Conservation (phyloP, 1,140 invertebrate genomes). For the Galleria mellonella region DNA sequence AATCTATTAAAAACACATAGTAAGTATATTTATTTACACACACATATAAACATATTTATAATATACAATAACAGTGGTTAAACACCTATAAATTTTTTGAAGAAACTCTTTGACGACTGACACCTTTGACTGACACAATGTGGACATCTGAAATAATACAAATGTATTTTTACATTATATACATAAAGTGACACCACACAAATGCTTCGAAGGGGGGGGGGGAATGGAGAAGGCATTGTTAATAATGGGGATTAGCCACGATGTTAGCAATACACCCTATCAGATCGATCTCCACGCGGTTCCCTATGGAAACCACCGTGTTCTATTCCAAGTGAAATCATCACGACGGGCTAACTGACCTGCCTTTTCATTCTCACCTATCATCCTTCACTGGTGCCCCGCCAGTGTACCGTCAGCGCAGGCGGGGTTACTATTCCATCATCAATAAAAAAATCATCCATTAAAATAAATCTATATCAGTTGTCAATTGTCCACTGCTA, state of each 20-base stretch:
- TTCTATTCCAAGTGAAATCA: not conserved
- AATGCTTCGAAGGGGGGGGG: too few species aligned
- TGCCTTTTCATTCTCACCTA: too few species aligned
- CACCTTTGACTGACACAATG: constrained; percentile 87
- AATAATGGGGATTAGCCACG: too few species aligned
- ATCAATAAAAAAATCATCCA: too few species aligned
- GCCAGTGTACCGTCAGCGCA: too few species aligned
- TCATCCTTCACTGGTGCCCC: too few species aligned
- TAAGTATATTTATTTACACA: not conserved
- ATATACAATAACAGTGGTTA: constrained; percentile 27
- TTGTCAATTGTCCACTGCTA: too few species aligned
- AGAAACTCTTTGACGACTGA: constrained; percentile 82
- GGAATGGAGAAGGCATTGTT: too few species aligned
- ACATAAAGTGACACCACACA: not conserved
- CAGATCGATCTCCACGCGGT: too few species aligned
- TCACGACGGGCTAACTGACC: not conserved
- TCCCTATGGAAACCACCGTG: not conserved
- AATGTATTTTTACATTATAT: not conserved
- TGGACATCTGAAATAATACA: constrained; percentile 82
- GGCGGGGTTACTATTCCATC: too few species aligned
- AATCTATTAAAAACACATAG: not conserved
- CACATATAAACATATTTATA: too few species aligned
- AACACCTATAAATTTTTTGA: constrained; percentile 68
- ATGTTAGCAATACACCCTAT: not conserved
- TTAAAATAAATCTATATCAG: too few species aligned